phyloP scores from a whole-genome alignment of 2,888 invertebrate species.

The Nudaria mundana region DNA sequence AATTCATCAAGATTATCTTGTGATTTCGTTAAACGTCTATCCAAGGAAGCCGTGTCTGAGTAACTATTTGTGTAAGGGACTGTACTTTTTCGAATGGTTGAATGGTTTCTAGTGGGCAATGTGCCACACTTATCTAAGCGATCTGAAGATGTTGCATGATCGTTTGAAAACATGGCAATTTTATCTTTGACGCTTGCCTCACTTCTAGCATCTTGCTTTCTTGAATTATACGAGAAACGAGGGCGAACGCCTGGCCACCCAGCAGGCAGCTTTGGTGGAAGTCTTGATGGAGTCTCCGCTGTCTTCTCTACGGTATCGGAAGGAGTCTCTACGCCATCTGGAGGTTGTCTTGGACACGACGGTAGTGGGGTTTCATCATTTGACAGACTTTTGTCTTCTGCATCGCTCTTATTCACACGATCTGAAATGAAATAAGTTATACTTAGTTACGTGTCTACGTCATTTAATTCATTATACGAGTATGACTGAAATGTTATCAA shows the following conservation, averaged over 20 bases:
- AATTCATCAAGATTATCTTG: slow-evolving; percentile 79
- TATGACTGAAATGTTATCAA: too few species aligned
- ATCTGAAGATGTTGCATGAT: slow-evolving; percentile 61
- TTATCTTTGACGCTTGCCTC: slow-evolving; percentile 92
- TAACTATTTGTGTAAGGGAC: slow-evolving; percentile 51
- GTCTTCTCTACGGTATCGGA: slow-evolving; percentile 83
- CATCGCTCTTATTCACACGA: slow-evolving; percentile 70
- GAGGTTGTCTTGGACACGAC: slow-evolving; percentile 87
- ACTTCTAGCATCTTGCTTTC: slow-evolving; percentile 89
- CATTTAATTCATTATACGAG: too few species aligned
- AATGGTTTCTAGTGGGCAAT: slow-evolving; percentile 53
- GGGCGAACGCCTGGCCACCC: slow-evolving; percentile 55
- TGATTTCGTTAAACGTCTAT: slow-evolving; percentile 71
- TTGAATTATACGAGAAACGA: slow-evolving; percentile 68
- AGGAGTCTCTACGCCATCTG: slow-evolving; percentile 92
- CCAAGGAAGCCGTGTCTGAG: slow-evolving; percentile 61
- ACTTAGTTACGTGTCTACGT: neutral
- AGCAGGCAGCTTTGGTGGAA: slow-evolving; percentile 57
- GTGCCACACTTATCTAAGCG: slow-evolving; percentile 69
- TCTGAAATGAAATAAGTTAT: slow-evolving; percentile 51
- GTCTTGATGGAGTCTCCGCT: slow-evolving; percentile 60
- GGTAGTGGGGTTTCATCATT: slow-evolving; percentile 74
- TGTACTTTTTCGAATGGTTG: slow-evolving; percentile 54
- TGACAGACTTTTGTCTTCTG: slow-evolving; percentile 73
- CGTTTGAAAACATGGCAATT: slow-evolving; percentile 91